Percentiles rank a stretch among this genome's conserved stretches.
Evolutionary conservation across 1,140 invertebrate genomes (phyloP).

Genomic region (Dicyema japonicum): DNA sequence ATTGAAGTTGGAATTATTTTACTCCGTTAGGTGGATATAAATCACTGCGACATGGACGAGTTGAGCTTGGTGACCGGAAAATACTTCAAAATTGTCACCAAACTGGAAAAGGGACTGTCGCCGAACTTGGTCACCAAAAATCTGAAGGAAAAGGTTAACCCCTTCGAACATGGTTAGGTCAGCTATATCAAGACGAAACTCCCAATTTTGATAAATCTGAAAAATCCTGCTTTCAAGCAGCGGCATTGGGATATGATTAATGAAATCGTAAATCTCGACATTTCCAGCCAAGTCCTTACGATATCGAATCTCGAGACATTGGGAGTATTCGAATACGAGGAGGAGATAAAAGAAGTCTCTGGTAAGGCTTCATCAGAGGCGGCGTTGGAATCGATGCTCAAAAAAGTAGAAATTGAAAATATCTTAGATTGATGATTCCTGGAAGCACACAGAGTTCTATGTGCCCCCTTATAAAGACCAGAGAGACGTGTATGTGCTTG

Average conservation of each 20-base stretch:
- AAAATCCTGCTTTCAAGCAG: slow-evolving; percentile 14
- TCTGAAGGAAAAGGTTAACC: slow-evolving; percentile 16
- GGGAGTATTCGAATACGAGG: slow-evolving; percentile 31
- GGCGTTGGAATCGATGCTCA: slow-evolving; percentile 36
- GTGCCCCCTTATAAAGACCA: slow-evolving; percentile 20
- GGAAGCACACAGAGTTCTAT: slow-evolving; percentile 18
- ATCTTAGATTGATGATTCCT: slow-evolving; percentile 16
- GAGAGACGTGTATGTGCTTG: slow-evolving; percentile 44
- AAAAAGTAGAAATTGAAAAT: slow-evolving; percentile 25
- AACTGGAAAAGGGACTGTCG: slow-evolving; percentile 34
- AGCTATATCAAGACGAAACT: slow-evolving; percentile 13
- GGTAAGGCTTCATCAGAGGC: slow-evolving; percentile 47
- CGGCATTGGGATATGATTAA: slow-evolving; percentile 19
- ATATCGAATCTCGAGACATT: slow-evolving; percentile 15
- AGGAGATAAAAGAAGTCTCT: slow-evolving; percentile 43
- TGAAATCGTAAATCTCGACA: slow-evolving; percentile 11
- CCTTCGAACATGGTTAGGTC: slow-evolving; percentile 18
- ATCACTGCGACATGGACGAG: slow-evolving; percentile 36
- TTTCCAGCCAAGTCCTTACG: slow-evolving; percentile 11
- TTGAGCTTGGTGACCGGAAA: slow-evolving; percentile 30
- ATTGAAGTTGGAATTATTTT: slow-evolving; percentile 27
- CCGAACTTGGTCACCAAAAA: slow-evolving; percentile 15
- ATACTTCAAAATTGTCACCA: slow-evolving; percentile 34
- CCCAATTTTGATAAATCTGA: slow-evolving; percentile 16
- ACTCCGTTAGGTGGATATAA: too few species aligned